These are phyloP conservation scores for Glaucidium brasilianum DNA, from an alignment of 2,113 vertebrate genomes.

Conservation along the genomic window DNA sequence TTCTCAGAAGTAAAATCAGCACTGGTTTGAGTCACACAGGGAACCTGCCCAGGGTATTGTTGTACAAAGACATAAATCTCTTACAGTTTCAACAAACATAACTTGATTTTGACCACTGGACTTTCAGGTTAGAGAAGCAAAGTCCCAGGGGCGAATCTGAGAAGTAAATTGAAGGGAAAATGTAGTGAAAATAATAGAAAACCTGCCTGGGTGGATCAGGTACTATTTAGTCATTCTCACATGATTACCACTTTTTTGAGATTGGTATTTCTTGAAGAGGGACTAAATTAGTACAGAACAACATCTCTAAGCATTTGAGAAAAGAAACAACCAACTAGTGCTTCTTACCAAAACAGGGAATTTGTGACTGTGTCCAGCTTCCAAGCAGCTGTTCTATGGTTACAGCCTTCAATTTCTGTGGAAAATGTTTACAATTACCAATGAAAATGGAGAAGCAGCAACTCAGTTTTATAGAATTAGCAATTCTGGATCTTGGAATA, in stretches of 20 bases:
- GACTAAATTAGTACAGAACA: background rate
- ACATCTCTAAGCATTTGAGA: background rate
- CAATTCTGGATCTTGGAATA: background rate
- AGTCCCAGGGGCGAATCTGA: background rate
- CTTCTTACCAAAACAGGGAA: background rate
- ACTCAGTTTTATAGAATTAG: background rate
- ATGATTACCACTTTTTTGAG: background rate
- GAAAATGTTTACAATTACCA: background rate
- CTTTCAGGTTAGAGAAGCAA: background rate
- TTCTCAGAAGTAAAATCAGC: background rate
- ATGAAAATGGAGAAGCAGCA: background rate
- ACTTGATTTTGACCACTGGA: background rate
- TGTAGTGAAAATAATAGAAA: background rate
- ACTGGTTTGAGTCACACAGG: background rate
- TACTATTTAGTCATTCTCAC: background rate
- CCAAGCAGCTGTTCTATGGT: background rate
- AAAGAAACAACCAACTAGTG: background rate
- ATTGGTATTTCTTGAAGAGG: background rate
- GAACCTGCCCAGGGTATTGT: background rate
- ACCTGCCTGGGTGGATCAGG: background rate
- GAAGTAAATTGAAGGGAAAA: background rate
- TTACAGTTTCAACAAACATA: conserved; percentile 1
- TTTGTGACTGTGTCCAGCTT: background rate
- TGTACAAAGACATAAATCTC: background rate
- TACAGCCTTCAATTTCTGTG: background rate